Evolutionary conservation across 2,797 vertebrate species (phyloP).

Genomic region (Gadopsis bispinosus): DNA sequence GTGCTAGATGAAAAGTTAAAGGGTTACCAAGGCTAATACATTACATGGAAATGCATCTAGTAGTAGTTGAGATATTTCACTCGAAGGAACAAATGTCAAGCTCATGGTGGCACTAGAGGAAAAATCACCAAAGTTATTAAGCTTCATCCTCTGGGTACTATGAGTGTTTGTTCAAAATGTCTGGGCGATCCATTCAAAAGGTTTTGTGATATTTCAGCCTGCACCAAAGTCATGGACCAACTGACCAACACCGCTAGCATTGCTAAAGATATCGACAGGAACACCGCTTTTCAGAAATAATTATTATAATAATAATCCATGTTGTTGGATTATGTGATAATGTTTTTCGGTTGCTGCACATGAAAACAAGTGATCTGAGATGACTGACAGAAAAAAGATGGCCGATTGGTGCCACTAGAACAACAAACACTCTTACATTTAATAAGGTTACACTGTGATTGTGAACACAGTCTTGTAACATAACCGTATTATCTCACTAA

Average conservation of each 20-base stretch:
- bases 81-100: background rate
- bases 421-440: slow-evolving; percentile 1
- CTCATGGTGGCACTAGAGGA: background rate
- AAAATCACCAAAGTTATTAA: background rate
- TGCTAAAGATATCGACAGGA: background rate
- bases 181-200: background rate
- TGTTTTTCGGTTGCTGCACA: background rate
- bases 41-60: background rate
- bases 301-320: background rate
- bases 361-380: slow-evolving; percentile 4
- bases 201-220: background rate
- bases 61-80: background rate
- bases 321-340: no score
- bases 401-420: slow-evolving; percentile 16
- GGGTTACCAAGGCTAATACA: no score
- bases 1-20: no score
- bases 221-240: background rate
- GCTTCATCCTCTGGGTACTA: background rate
- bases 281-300: background rate
- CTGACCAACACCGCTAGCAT: background rate
- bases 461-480: slow-evolving; percentile 31
- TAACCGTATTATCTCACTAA: slow-evolving; percentile 45
- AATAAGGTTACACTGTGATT: slow-evolving; percentile 29
- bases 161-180: background rate
- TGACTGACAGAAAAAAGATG: background rate